Conservation (phyloP, 2,797 vertebrate genomes). For the Strix occidentalis region DNA sequence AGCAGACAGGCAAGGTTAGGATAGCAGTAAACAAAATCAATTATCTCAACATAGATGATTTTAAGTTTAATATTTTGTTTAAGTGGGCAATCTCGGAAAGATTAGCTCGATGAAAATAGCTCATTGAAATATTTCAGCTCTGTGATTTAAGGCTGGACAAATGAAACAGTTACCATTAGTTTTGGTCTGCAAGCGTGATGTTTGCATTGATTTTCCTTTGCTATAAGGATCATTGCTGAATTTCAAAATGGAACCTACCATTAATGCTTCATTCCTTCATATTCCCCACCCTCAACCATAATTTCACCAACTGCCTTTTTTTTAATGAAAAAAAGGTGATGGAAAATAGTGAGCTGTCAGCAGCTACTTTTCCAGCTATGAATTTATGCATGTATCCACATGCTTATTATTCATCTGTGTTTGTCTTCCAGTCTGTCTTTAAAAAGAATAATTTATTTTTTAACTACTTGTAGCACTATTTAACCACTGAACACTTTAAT, state of each 20-base stretch:
- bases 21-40: neutral
- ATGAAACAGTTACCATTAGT: slow-evolving; percentile 28
- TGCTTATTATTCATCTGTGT: slow-evolving; percentile 53
- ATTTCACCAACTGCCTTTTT: slow-evolving; percentile 5
- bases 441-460: slow-evolving; percentile 61
- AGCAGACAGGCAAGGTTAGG: neutral
- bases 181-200: slow-evolving; percentile 35
- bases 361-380: slow-evolving; percentile 20
- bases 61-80: slow-evolving; percentile 60
- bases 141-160: slow-evolving; percentile 51
- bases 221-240: slow-evolving; percentile 4
- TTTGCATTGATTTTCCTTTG: slow-evolving; percentile 37
- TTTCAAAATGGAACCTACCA: neutral
- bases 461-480: slow-evolving; percentile 59
- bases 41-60: neutral
- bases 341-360: slow-evolving; percentile 17
- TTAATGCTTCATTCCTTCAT: slow-evolving; percentile 19
- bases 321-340: slow-evolving; percentile 26
- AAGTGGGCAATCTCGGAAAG: slow-evolving; percentile 49
- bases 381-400: neutral
- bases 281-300: neutral
- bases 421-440: slow-evolving; percentile 51
- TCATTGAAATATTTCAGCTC: slow-evolving; percentile 52
- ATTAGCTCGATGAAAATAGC: slow-evolving; percentile 45
- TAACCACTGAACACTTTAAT: slow-evolving; percentile 72